Evolutionary conservation across 2,888 invertebrate genomes (phyloP), one percentile per base, ranked within the genome.

Genomic region (Frankliniella intonsa): DNA sequence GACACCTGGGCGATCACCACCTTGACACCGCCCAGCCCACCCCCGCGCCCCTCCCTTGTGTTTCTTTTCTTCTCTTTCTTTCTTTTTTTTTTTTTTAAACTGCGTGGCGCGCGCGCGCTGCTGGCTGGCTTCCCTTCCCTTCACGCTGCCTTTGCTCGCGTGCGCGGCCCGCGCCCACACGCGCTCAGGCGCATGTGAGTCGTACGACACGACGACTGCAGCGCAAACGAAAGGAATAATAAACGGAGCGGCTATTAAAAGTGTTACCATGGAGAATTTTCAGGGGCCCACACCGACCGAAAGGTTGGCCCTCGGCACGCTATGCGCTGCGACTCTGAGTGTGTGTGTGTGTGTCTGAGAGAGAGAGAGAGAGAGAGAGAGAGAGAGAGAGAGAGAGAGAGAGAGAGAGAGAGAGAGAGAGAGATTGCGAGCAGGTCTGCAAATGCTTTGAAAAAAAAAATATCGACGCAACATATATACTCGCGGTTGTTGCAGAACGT

Each of bases 181-280:
- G 38, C 38, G 38, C n/a, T n/a, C n/a, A n/a, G 55, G 55, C 62
- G 17, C 62, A n/a, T n/a, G 62, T 62, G 55, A 55, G 55, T 17
- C 17, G 62, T 17, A n/a, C 17, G 62, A 17, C 62, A 14, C 62
- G 62, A 17, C 62, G 62, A 62, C 17, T 62, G 62, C n/a, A 62
- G 62, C 62, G 62, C 62, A 22, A 69, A 76, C 14, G 17, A 76
- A 76, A 76, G 69, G 69, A 76, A 76, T 12, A 25, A 12, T 76
- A 76, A 76, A 76, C 3, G 38, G 38, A 38, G 38, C 38, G 22
- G 69, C 69, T 22, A 76, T 76, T 76, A 76, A 76, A 76, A 76
- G 69, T 76, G 69, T 76, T 76, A 22, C 69, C 69, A 76, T 76
- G 69, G 69, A 76, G 69, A 76, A 76, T 76, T 76, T 76, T 76